phyloP scores from a whole-genome alignment of 2,888 invertebrate species.

The Oxycera nigricornis region DNA sequence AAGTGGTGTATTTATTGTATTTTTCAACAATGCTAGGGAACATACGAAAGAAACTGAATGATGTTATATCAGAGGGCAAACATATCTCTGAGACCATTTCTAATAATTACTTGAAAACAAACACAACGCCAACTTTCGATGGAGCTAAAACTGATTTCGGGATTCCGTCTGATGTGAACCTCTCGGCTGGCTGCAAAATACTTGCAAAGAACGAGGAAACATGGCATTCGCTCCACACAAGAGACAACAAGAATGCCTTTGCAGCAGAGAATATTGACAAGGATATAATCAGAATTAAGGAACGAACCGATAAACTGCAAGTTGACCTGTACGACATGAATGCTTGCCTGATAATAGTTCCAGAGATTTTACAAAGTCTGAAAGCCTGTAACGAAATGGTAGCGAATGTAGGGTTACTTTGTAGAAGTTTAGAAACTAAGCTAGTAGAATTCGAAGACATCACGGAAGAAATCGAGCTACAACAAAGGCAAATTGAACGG shows the following conservation, averaged over 20 bases:
- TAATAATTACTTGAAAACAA: conserved; percentile 53
- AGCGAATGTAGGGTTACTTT: conserved; percentile 63
- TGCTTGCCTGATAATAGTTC: conserved; percentile 54
- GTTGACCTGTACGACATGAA: conserved; percentile 55
- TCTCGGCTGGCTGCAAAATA: conserved; percentile 70
- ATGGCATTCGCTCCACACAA: conserved; percentile 70
- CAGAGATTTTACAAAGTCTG: conserved; percentile 59
- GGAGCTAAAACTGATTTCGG: conserved; percentile 50
- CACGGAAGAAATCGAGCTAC: conserved; percentile 70
- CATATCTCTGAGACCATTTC: conserved; percentile 58
- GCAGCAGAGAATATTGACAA: conserved; percentile 63
- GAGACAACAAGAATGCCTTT: conserved; percentile 69
- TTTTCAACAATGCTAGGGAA: conserved; percentile 62
- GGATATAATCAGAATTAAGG: conserved; percentile 62
- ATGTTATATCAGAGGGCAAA: conserved; percentile 63
- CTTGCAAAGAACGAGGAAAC: conserved; percentile 69
- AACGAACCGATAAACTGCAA: conserved; percentile 51
- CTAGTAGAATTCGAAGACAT: conserved; percentile 68
- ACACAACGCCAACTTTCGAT: conserved; percentile 46
- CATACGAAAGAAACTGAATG: conserved; percentile 63
- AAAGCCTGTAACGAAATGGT: conserved; percentile 60
- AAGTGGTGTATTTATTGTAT: too few species aligned
- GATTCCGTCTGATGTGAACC: conserved; percentile 58
- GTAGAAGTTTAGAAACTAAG: conserved; percentile 67
- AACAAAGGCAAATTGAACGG: conserved; percentile 70